A percentile compares a stretch with the other conserved stretches of the same genome.
phyloP scores from a whole-genome alignment of 2,797 vertebrate genomes.

The Eulemur rubriventer region DNA sequence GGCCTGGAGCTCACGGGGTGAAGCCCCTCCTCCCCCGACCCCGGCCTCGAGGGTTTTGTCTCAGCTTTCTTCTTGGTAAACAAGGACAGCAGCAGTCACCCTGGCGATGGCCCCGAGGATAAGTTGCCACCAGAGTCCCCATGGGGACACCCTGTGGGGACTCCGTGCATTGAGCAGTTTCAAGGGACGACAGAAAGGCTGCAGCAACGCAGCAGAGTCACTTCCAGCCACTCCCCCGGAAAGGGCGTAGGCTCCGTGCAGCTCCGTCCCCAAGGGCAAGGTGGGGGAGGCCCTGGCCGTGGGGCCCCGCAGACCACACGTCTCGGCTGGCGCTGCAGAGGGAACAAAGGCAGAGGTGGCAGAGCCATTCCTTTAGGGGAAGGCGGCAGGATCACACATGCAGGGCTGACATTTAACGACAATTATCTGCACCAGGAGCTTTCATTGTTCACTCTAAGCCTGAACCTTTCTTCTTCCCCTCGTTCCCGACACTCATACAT shows the following conservation, averaged over 20 bases:
- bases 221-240: not conserved
- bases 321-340: not conserved
- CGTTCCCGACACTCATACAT: not conserved
- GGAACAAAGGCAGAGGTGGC: not conserved
- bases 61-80: not conserved
- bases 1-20: not conserved
- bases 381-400: not conserved
- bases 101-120: not conserved
- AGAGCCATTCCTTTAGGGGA: not conserved
- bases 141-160: not conserved
- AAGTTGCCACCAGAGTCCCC: not conserved
- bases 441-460: not conserved
- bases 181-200: not conserved
- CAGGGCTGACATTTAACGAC: not conserved
- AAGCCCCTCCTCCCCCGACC: no score
- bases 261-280: not conserved
- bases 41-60: not conserved
- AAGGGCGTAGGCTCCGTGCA: accelerated
- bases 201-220: no score
- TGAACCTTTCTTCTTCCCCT: not conserved
- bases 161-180: not conserved
- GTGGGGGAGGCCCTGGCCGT: no score
- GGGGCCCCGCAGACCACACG: not conserved
- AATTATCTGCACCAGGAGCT: not conserved
- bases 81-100: not conserved